Conservation (phyloP, 2,113 vertebrate species). For the Amia ocellicauda region DNA sequence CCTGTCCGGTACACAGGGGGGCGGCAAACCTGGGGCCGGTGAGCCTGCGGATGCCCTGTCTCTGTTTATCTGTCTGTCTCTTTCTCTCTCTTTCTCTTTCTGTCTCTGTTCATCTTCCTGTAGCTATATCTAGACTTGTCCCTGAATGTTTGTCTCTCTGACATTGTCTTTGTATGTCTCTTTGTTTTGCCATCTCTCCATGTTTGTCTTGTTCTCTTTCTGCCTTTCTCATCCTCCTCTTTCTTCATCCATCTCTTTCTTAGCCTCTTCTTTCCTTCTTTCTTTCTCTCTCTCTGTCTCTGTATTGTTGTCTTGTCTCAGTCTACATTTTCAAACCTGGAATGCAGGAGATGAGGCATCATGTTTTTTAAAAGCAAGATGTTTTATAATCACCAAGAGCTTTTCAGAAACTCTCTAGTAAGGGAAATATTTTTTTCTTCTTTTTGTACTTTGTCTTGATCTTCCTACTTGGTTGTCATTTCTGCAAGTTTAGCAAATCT, state of each 20-base stretch:
- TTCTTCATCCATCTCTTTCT: constrained; percentile 60
- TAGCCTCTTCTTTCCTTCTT: not conserved
- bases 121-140: constrained; percentile 32
- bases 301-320: no score
- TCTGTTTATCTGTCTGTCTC: not conserved
- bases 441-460: no score
- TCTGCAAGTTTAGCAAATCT: no score
- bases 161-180: constrained; percentile 66
- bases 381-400: no score
- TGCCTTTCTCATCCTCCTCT: constrained; percentile 70
- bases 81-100: not conserved
- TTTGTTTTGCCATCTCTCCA: not conserved
- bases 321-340: no score
- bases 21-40: constrained; percentile 82
- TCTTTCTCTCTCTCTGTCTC: constrained; percentile 58
- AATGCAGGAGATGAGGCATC: no score
- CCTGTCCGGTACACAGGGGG: constrained; percentile 79
- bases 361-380: no score
- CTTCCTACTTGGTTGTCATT: no score
- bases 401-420: no score
- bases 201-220: constrained; percentile 31
- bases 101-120: constrained; percentile 37
- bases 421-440: no score
- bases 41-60: constrained; percentile 53
- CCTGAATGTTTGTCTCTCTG: not conserved